Percentiles rank a stretch among this genome's conserved stretches.
Evolutionary conservation across 2,113 vertebrate species (phyloP).

Genomic region (Bungarus multicinctus): DNA sequence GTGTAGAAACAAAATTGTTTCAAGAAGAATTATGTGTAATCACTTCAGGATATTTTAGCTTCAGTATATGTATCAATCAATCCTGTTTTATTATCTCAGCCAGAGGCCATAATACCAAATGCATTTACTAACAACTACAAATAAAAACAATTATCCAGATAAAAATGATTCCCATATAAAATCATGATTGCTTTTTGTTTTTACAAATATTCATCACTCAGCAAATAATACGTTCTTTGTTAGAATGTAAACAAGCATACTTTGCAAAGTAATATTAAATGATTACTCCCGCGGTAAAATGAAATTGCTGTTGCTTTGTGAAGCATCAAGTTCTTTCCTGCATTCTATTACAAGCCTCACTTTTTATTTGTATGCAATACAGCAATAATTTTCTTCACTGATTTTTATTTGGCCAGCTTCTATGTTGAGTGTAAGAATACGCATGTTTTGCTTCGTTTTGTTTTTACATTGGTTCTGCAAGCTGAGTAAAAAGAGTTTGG

Average conservation of each 20-base stretch:
- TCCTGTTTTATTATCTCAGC: constrained; percentile 22
- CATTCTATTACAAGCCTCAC: neutral
- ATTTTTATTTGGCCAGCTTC: constrained; percentile 14
- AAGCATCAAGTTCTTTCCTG: neutral
- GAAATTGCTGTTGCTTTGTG: constrained; percentile 14
- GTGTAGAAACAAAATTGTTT: neutral
- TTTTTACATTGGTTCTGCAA: neutral
- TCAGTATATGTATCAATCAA: neutral
- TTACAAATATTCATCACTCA: constrained; percentile 6
- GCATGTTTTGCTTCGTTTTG: neutral
- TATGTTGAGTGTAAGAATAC: neutral
- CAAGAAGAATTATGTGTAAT: constrained; percentile 4
- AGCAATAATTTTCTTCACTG: neutral
- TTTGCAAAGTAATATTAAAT: neutral
- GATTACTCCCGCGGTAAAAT: neutral
- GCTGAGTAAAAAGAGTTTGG: neutral
- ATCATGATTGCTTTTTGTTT: neutral
- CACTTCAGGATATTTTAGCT: neutral
- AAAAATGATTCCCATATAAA: constrained; percentile 7
- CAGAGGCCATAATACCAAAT: neutral
- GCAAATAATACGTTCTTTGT: neutral
- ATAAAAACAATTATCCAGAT: constrained; percentile 8
- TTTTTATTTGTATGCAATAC: neutral
- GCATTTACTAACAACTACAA: constrained; percentile 6
- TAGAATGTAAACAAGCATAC: neutral